phyloP scores from a whole-genome alignment of 2,888 invertebrate genomes.

The Tenthredo scrophulariae region DNA sequence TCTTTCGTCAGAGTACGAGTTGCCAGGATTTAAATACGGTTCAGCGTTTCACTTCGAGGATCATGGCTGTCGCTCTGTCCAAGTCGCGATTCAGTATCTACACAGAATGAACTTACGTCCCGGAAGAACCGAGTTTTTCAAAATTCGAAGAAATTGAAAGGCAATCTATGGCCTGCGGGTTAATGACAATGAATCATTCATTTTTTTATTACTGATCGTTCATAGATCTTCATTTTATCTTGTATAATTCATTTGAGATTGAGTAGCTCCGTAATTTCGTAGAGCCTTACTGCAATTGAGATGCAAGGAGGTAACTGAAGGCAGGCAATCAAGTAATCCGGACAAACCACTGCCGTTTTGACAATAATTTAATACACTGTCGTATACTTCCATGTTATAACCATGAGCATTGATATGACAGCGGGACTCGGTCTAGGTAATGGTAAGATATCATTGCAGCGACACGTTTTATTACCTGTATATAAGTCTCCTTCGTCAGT shows the following conservation, averaged over 20 bases:
- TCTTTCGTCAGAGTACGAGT: constrained; percentile 63
- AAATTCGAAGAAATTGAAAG: neutral
- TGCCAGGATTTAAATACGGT: constrained; percentile 68
- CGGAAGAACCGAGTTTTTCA: neutral
- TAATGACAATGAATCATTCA: neutral
- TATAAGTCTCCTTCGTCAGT: constrained; percentile 11
- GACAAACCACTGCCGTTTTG: constrained; percentile 4
- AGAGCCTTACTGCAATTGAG: neutral
- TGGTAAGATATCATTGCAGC: neutral
- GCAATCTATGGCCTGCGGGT: neutral
- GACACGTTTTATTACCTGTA: neutral
- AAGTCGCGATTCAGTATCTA: neutral
- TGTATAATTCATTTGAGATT: neutral
- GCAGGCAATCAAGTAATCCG: constrained; percentile 8
- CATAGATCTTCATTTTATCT: neutral
- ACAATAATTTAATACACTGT: constrained; percentile 11
- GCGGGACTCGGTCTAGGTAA: neutral
- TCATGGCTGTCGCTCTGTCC: neutral
- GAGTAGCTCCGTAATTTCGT: neutral
- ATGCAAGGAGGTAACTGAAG: constrained; percentile 5
- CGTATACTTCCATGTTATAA: constrained; percentile 14
- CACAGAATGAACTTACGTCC: neutral
- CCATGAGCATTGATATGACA: neutral
- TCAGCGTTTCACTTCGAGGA: constrained; percentile 66
- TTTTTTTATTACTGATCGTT: neutral